Evolutionary conservation across 2,797 vertebrate genomes (phyloP).

Genomic region (Urophycis tenuis): DNA sequence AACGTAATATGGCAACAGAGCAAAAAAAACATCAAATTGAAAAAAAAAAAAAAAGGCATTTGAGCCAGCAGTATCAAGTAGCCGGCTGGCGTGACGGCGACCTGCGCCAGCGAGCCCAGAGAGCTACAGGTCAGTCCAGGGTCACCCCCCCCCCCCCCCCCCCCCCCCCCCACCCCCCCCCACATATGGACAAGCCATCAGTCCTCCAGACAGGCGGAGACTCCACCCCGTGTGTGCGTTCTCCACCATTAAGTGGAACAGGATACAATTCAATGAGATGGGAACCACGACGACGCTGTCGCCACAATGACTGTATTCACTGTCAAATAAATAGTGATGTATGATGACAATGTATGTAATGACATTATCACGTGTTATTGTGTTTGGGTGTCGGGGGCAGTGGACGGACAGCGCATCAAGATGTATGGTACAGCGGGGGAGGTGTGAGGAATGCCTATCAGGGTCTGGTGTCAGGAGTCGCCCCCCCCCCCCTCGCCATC

Average conservation of each 20-base stretch:
- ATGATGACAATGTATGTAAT: not conserved
- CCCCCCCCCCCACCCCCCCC: no score
- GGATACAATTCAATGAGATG: slow-evolving; percentile 2
- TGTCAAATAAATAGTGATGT: not conserved
- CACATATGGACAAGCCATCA: slow-evolving; percentile 74
- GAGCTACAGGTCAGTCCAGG: slow-evolving; percentile 52
- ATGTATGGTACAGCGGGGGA: slow-evolving; percentile 54
- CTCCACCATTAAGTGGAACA: slow-evolving; percentile 14
- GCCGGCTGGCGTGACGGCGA: not conserved
- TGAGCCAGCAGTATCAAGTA: not conserved
- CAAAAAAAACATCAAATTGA: no score
- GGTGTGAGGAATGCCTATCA: slow-evolving; percentile 53
- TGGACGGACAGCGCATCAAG: slow-evolving; percentile 52
- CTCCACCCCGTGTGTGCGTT: slow-evolving; percentile 31
- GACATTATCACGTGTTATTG: no score
- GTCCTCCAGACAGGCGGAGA: slow-evolving; percentile 44
- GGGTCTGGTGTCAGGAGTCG: slow-evolving; percentile 48
- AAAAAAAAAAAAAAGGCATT: not conserved
- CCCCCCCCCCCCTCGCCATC: slow-evolving; percentile 24
- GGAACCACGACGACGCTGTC: not conserved
- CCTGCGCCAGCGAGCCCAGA: slow-evolving; percentile 35
- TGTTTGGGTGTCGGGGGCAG: no score
- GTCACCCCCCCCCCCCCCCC: no score
- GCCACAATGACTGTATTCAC: not conserved
- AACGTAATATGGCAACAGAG: not conserved